Base-by-base conservation (phyloP, 2,113 vertebrate species). In the Megalops atlanticus region DNA sequence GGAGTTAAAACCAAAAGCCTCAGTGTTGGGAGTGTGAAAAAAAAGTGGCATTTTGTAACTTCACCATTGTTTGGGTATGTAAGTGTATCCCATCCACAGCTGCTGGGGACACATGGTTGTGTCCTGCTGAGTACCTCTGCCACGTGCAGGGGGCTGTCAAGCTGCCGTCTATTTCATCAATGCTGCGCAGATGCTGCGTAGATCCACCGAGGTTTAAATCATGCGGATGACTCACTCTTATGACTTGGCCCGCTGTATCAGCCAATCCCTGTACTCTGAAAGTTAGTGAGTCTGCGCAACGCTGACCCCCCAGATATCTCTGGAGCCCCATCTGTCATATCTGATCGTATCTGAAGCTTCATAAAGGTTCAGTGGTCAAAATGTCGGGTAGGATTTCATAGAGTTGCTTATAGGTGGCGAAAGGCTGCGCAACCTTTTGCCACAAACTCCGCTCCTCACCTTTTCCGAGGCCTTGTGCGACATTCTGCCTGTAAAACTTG, bases 1-100 rank as follows among this genome's bases (percentile, higher is more conserved):
- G 58, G 8, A 10, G 58, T 1, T 74, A 78, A 39, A 81, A n/a
- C n/a, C n/a, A n/a, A n/a, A n/a, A n/a, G n/a, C n/a, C n/a, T n/a
- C 40, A 64, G 24, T 64, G 24, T 27, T 39, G 33, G 12, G 24
- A 18, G 36, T 38, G 6, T 47, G 33, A 27, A 33, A 3, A 39
- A 38, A 31, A 18, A 47, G 35, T 35, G 40, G 27, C 33, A 40
- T 5, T 72, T 27, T 74, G 33, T 16, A 40, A 47, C 54, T 71
- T 81, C 18, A 52, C 74, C 40, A 73, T 77, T 80, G 78, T 80
- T 45, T 81, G 69, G 33, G 54, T 83, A 80, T 78, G 80, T 85
- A 83, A 85, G 47, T 35, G 74, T 45, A 82, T 80, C 77, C 76
- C 18, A 18, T 64, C 73, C 40, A 72, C 80, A 82, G 85, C 80